Conservation (phyloP, 2,888 invertebrate species). For the Punctoribates punctum region DNA sequence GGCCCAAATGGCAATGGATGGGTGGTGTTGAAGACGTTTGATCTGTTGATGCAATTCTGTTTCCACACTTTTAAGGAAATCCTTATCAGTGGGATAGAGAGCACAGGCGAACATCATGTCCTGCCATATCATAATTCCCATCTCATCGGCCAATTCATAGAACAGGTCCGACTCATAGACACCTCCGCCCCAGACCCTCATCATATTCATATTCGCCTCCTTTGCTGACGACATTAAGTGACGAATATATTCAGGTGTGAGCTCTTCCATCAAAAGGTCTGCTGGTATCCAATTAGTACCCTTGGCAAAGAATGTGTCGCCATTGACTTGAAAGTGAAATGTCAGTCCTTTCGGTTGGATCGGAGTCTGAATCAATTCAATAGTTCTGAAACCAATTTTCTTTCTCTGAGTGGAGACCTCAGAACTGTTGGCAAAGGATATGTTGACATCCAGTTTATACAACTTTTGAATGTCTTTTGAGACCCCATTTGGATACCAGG, state of each 20-base stretch:
- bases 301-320: slow-evolving; percentile 82
- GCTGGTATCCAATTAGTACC: slow-evolving; percentile 92
- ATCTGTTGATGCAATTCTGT: slow-evolving; percentile 79
- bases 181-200: slow-evolving; percentile 99
- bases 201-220: slow-evolving; percentile 80
- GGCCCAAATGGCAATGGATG: slow-evolving; percentile 82
- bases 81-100: slow-evolving; percentile 75
- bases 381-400: slow-evolving; percentile 76
- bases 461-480: slow-evolving; percentile 62
- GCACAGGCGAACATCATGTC: slow-evolving; percentile 96
- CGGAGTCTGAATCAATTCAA: slow-evolving; percentile 71
- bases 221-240: slow-evolving; percentile 66
- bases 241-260: slow-evolving; percentile 60
- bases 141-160: slow-evolving; percentile 77
- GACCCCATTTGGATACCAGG: slow-evolving; percentile 83
- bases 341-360: slow-evolving; percentile 57
- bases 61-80: slow-evolving; percentile 69
- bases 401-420: slow-evolving; percentile 56
- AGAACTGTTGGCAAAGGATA: slow-evolving; percentile 52
- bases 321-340: slow-evolving; percentile 87
- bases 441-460: slow-evolving; percentile 64
- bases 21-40: slow-evolving; percentile 74
- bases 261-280: slow-evolving; percentile 73
- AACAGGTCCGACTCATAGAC: slow-evolving; percentile 86
- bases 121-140: slow-evolving; percentile 93